Percentiles rank a stretch among this genome's conserved stretches.
Evolutionary conservation across 2,888 invertebrate species (phyloP).

Genomic region (Microplitis manilae): DNA sequence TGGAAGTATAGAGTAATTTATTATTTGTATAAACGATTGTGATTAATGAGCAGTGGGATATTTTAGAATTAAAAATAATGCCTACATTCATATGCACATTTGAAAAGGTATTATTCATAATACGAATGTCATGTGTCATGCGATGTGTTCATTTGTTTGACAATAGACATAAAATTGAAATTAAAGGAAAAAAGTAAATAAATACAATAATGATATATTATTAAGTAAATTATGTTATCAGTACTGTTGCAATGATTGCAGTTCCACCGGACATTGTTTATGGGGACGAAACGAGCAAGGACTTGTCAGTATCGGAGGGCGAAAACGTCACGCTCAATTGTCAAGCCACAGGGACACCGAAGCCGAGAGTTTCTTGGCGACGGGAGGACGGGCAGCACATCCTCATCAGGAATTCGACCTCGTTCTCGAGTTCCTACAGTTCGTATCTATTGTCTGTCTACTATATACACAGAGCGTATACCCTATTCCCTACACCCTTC

Average conservation of each 20-base stretch:
- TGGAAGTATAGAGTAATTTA: not conserved
- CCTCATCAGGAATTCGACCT: slow-evolving; percentile 66
- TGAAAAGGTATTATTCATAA: no score
- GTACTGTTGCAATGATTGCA: slow-evolving; percentile 57
- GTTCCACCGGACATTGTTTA: slow-evolving; percentile 77
- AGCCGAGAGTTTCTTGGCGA: slow-evolving; percentile 76
- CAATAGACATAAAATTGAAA: not conserved
- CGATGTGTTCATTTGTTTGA: no score
- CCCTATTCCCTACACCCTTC: slow-evolving; percentile 17
- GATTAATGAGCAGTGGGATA: not conserved
- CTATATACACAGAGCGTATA: slow-evolving; percentile 3
- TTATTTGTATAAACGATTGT: not conserved
- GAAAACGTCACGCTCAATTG: slow-evolving; percentile 77
- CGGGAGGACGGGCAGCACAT: slow-evolving; percentile 77
- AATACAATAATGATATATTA: not conserved
- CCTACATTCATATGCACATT: no score
- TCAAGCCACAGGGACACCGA: slow-evolving; percentile 75
- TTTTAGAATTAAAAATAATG: no score
- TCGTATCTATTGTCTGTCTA: slow-evolving; percentile 42
- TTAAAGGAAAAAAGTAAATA: not conserved
- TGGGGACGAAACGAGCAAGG: slow-evolving; percentile 76
- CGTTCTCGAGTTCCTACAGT: slow-evolving; percentile 52
- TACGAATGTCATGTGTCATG: not conserved
- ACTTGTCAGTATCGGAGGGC: slow-evolving; percentile 76
- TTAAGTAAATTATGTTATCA: not conserved